A percentile compares a stretch with the other conserved stretches of the same genome.
Evolutionary conservation across 2,113 vertebrate species (phyloP).

Genomic region (Cebus imitator): DNA sequence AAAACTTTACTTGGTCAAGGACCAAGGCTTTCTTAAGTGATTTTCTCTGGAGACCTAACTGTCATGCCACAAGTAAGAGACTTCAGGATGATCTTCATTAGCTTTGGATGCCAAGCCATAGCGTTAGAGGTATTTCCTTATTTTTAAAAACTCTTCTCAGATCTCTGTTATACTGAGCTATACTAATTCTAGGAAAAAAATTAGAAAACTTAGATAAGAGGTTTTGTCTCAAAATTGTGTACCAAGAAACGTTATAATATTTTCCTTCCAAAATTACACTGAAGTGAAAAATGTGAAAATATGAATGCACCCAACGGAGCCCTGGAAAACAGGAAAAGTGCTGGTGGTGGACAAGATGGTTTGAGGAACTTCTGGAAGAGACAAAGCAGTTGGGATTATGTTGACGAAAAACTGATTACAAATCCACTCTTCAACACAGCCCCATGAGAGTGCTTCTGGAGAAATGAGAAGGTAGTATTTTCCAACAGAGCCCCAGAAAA

Average conservation of each 20-base stretch:
- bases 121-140: not conserved
- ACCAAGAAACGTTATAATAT: not conserved
- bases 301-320: not conserved
- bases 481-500: not conserved
- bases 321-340: not conserved
- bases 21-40: not conserved
- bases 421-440: not conserved
- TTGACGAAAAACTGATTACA: not conserved
- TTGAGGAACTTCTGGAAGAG: not conserved
- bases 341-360: too few relatives aligned
- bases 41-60: not conserved
- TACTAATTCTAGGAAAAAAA: not conserved
- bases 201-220: not conserved
- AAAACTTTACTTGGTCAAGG: not conserved
- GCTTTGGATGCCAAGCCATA: not conserved
- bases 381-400: not conserved
- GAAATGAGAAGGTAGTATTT: not conserved
- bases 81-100: not conserved
- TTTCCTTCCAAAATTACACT: not conserved
- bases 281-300: not conserved
- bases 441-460: not conserved
- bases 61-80: not conserved
- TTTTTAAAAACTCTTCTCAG: not conserved
- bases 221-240: not conserved
- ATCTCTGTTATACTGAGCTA: not conserved